Evolutionary conservation across 2,113 vertebrate species (phyloP).

Genomic region (Larimichthys polyactis): DNA sequence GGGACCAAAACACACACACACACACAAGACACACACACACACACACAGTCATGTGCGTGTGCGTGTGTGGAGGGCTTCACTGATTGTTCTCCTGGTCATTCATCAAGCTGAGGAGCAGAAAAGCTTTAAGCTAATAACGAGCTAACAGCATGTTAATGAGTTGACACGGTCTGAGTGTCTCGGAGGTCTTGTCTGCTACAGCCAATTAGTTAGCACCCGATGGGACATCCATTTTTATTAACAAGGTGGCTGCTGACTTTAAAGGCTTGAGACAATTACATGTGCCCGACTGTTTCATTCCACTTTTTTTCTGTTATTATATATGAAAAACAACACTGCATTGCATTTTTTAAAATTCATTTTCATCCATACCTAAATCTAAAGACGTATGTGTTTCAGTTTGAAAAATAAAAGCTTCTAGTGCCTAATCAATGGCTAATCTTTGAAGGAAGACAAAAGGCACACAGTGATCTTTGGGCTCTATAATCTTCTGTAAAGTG

Average conservation of each 20-base stretch:
- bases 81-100: slow-evolving; percentile 43
- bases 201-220: slow-evolving; percentile 55
- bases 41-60: neutral
- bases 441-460: no score
- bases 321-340: neutral
- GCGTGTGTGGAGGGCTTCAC: neutral
- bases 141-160: slow-evolving; percentile 59
- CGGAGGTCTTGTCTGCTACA: slow-evolving; percentile 39
- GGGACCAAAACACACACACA: neutral
- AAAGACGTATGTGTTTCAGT: no score
- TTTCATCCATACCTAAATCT: no score
- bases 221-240: slow-evolving; percentile 37
- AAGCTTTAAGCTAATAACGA: slow-evolving; percentile 51
- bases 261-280: neutral
- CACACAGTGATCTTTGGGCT: no score
- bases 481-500: no score
- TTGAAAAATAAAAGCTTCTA: no score
- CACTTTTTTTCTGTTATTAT: neutral
- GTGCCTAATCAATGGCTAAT: no score
- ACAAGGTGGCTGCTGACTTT: slow-evolving; percentile 31
- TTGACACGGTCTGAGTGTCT: slow-evolving; percentile 47
- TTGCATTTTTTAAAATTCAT: neutral
- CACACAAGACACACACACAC: slow-evolving; percentile 6
- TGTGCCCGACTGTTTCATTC: neutral
- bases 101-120: slow-evolving; percentile 31